Percentiles rank a stretch among this genome's conserved stretches.
phyloP scores from a whole-genome alignment of 2,113 vertebrate genomes.

The Sialia sialis region DNA sequence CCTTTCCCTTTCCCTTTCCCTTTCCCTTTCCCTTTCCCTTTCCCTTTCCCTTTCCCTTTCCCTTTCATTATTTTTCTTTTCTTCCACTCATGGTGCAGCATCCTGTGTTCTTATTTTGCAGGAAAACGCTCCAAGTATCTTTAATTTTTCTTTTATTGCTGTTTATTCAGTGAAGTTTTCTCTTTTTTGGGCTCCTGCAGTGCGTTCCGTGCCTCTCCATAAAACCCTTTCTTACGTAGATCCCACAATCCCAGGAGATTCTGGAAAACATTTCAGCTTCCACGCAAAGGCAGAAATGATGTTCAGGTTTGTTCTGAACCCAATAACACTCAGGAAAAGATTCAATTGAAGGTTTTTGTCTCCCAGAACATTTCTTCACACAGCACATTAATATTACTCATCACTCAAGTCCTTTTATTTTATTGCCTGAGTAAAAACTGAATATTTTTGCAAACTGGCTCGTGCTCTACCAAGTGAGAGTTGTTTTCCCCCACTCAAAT shows the following conservation, averaged over 20 bases:
- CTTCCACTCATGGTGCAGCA: not conserved
- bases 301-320: not conserved
- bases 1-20: too few species aligned
- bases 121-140: not conserved
- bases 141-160: not conserved
- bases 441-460: not conserved
- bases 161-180: not conserved
- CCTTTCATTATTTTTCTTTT: too few species aligned
- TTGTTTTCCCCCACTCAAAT: not conserved
- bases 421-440: not conserved
- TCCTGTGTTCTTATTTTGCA: not conserved
- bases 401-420: not conserved
- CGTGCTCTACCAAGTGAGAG: not conserved
- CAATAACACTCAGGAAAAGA: not conserved
- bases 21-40: too few species aligned
- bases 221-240: not conserved
- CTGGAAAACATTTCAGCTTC: not conserved
- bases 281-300: not conserved
- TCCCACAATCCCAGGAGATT: not conserved
- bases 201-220: not conserved
- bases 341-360: not conserved
- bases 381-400: not conserved
- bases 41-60: too few species aligned
- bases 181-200: not conserved
- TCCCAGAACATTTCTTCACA: not conserved